Evolutionary conservation across 2,888 invertebrate genomes (phyloP).

Genomic region (Amphipyra tragopoginis): DNA sequence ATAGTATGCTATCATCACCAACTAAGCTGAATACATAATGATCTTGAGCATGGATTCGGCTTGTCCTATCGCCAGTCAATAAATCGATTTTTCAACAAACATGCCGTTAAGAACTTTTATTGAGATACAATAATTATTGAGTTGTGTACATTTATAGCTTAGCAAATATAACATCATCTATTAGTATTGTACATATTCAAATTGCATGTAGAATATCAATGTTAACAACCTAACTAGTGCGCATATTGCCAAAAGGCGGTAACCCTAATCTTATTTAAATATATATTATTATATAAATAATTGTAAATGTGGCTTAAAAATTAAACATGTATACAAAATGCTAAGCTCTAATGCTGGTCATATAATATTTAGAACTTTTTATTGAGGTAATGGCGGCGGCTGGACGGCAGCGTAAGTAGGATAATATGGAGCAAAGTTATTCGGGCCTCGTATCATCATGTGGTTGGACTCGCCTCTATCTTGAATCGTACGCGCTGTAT

Average conservation of each 20-base stretch:
- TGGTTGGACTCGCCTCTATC: constrained; percentile 91
- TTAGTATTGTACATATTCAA: constrained; percentile 8
- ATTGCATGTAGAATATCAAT: constrained; percentile 28
- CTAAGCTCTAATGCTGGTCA: constrained; percentile 29
- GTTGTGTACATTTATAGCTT: constrained; percentile 2
- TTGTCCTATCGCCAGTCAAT: too few species aligned
- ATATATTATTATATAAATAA: constrained; percentile 34
- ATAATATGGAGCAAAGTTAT: constrained; percentile 90
- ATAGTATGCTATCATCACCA: too few species aligned
- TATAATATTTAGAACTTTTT: constrained; percentile 28
- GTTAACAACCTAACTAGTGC: constrained; percentile 47
- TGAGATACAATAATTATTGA: too few species aligned
- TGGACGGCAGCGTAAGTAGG: constrained; percentile 90
- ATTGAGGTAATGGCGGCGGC: constrained; percentile 88
- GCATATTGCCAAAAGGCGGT: constrained; percentile 59
- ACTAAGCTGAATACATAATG: too few species aligned
- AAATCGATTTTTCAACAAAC: too few species aligned
- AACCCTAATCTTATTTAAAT: constrained; percentile 29
- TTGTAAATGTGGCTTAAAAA: constrained; percentile 56
- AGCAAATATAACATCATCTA: constrained; percentile 3
- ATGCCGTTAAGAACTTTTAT: too few species aligned
- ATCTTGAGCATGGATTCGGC: too few species aligned
- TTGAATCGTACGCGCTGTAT: constrained; percentile 90
- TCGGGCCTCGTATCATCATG: constrained; percentile 85
- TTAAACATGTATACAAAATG: constrained; percentile 50